phyloP scores from a whole-genome alignment of 2,888 invertebrate genomes.

The Myathropa florea region DNA sequence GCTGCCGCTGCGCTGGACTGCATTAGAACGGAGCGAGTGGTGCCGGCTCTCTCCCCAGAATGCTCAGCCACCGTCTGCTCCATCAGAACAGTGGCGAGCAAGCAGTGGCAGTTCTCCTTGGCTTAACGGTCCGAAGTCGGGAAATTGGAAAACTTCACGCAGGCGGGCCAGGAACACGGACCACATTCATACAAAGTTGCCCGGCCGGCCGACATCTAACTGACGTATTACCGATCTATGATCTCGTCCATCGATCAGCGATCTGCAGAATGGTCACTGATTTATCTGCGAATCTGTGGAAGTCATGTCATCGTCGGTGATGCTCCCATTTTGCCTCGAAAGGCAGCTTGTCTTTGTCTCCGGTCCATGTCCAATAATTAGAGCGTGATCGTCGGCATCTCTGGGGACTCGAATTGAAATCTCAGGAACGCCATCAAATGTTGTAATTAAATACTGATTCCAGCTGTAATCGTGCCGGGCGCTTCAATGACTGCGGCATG shows the following conservation, averaged over 20 bases:
- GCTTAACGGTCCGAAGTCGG: constrained; percentile 32
- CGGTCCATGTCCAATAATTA: constrained; percentile 17
- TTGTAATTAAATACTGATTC: constrained; percentile 63
- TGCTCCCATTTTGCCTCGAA: constrained; percentile 35
- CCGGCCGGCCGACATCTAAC: constrained; percentile 43
- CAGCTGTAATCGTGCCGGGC: constrained; percentile 53
- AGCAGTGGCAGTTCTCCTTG: neutral
- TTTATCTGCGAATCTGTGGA: constrained; percentile 50
- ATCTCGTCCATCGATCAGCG: constrained; percentile 66
- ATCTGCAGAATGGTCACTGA: constrained; percentile 57
- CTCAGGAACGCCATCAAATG: constrained; percentile 46
- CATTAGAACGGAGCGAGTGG: neutral
- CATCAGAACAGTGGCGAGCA: neutral
- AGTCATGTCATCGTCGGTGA: constrained; percentile 25
- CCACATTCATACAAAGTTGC: constrained; percentile 11
- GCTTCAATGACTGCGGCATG: constrained; percentile 33
- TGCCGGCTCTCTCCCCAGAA: neutral
- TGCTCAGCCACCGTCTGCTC: neutral
- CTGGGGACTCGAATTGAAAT: constrained; percentile 31
- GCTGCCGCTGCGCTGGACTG: constrained; percentile 12
- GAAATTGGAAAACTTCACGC: constrained; percentile 56
- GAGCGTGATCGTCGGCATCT: constrained; percentile 21
- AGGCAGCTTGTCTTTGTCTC: neutral
- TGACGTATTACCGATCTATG: constrained; percentile 68
- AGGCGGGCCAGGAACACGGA: constrained; percentile 24